Conservation (phyloP, 1,140 invertebrate species). For the Sinella curviseta region DNA sequence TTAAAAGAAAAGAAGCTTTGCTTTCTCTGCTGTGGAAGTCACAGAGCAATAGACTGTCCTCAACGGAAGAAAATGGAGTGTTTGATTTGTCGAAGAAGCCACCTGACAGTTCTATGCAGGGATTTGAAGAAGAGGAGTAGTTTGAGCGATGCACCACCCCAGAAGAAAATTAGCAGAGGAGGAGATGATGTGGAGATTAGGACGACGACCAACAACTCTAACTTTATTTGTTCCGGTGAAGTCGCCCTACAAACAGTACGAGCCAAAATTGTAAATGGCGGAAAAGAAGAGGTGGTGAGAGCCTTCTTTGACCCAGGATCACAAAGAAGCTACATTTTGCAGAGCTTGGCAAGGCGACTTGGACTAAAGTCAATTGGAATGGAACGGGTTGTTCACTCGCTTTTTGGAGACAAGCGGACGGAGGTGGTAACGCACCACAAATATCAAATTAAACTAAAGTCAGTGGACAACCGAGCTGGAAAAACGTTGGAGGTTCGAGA, state of each 20-base stretch:
- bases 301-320: conserved; percentile 39
- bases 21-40: background rate
- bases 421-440: background rate
- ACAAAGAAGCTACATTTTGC: conserved; percentile 25
- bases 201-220: background rate
- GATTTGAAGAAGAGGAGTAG: background rate
- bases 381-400: conserved; percentile 2
- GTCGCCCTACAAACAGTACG: conserved; percentile 34
- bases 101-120: background rate
- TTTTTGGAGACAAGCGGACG: conserved; percentile 31
- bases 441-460: conserved; percentile 9
- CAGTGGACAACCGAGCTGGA: background rate
- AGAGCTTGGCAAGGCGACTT: conserved; percentile 7
- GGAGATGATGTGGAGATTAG: background rate
- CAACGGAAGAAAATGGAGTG: background rate
- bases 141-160: background rate
- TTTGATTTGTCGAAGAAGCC: background rate
- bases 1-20: background rate
- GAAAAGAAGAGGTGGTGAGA: conserved; percentile 6
- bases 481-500: conserved; percentile 2
- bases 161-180: background rate
- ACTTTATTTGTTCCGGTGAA: background rate
- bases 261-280: background rate
- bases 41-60: background rate
- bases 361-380: background rate